Conservation (phyloP, 35 echinoderm and acorn worm species). For the Strongylocentrotus purpuratus region DNA sequence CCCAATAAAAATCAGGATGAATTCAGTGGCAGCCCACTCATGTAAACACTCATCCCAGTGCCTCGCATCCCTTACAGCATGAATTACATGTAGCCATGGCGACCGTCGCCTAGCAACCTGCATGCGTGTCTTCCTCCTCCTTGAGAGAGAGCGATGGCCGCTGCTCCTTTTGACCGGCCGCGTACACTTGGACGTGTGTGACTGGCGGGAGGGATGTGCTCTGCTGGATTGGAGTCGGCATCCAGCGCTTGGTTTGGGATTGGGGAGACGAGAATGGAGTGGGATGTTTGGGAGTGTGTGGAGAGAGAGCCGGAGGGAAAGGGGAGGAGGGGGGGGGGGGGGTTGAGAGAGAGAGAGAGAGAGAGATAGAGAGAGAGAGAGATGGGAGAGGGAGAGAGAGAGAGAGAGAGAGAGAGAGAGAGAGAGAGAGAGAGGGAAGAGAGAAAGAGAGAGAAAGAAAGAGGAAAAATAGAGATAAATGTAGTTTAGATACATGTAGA, state of each 20-base stretch:
- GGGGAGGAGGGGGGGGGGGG: too few relatives aligned
- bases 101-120: constrained; percentile 6
- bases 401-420: too few relatives aligned
- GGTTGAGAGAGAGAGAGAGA: too few relatives aligned
- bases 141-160: background rate
- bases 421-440: too few relatives aligned
- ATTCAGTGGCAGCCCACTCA: background rate
- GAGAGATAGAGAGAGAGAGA: too few relatives aligned
- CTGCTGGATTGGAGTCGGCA: background rate
- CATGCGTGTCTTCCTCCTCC: constrained; percentile 35
- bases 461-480: too few relatives aligned
- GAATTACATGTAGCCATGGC: constrained; percentile 46
- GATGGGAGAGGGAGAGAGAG: too few relatives aligned
- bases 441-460: too few relatives aligned
- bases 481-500: too few relatives aligned
- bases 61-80: background rate
- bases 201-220: background rate
- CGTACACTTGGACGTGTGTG: background rate
- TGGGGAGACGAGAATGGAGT: background rate
- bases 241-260: background rate
- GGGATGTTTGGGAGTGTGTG: background rate
- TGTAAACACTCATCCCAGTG: background rate
- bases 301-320: background rate
- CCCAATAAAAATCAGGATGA: background rate
- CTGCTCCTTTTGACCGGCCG: background rate